Percentiles rank a stretch among this genome's conserved stretches.
Evolutionary conservation across 2,113 vertebrate species (phyloP).

Genomic region (Gobio gobio): DNA sequence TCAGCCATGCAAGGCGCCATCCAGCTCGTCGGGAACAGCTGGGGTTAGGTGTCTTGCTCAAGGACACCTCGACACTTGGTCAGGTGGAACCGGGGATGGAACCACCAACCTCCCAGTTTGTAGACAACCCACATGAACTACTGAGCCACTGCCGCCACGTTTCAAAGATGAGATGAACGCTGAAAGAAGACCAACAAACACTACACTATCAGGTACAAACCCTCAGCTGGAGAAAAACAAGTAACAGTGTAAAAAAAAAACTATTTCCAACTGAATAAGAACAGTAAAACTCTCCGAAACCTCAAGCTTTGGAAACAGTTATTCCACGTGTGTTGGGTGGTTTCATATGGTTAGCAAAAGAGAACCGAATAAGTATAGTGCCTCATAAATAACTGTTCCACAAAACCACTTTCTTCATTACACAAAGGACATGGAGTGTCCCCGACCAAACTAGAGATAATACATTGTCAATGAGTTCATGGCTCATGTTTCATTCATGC

Average conservation of each 20-base stretch:
- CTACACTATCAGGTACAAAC: constrained; percentile 1
- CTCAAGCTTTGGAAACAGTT: constrained; percentile 1
- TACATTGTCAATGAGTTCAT: not conserved
- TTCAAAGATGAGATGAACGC: not conserved
- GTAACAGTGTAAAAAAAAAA: not conserved
- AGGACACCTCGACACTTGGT: too few relatives aligned
- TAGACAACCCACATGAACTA: too few relatives aligned
- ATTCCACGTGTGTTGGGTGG: not conserved
- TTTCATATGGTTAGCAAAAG: constrained; percentile 3
- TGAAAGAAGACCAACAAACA: not conserved
- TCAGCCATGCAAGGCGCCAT: too few relatives aligned
- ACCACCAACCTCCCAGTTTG: too few relatives aligned
- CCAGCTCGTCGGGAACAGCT: too few relatives aligned
- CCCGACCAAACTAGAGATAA: constrained; percentile 20
- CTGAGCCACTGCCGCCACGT: too few relatives aligned
- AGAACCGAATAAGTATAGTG: not conserved
- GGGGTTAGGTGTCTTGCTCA: too few relatives aligned
- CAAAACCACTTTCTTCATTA: constrained; percentile 36
- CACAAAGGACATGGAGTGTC: constrained; percentile 13
- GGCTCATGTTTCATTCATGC: not conserved
- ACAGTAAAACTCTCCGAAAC: not conserved
- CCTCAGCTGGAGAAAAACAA: not conserved
- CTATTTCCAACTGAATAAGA: not conserved
- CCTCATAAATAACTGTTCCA: constrained; percentile 48
- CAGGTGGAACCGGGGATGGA: too few relatives aligned